Evolutionary conservation across 2,888 invertebrate species (phyloP).

Genomic region (Lycia hirtaria): DNA sequence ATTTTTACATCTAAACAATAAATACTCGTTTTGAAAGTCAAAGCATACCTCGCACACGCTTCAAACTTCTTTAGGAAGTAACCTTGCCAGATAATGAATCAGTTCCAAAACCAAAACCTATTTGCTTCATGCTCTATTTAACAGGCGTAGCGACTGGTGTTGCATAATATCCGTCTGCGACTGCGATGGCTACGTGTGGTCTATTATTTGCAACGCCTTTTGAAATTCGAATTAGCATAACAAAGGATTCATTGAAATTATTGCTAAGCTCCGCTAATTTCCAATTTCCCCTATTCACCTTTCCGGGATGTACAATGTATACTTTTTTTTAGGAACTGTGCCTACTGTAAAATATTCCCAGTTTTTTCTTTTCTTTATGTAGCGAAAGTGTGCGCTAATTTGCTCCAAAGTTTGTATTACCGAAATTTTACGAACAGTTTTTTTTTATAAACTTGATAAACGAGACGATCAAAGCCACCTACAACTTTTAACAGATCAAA

Average conservation of each 20-base stretch:
- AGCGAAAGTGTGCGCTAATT: too few species aligned
- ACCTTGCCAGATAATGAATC: slow-evolving; percentile 23
- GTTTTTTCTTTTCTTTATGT: neutral
- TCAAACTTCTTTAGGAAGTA: slow-evolving; percentile 25
- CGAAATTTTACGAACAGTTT: too few species aligned
- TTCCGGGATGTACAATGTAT: neutral
- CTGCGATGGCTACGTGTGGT: slow-evolving; percentile 16
- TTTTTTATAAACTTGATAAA: too few species aligned
- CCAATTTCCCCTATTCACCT: neutral
- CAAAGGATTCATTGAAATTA: slow-evolving; percentile 5
- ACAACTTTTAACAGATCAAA: too few species aligned
- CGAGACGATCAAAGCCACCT: too few species aligned
- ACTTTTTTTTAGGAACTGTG: neutral
- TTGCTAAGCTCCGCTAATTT: neutral
- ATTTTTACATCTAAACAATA: neutral
- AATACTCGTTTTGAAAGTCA: neutral
- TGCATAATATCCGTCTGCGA: slow-evolving; percentile 31
- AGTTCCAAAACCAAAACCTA: slow-evolving; percentile 28
- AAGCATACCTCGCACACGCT: neutral
- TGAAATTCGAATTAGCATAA: slow-evolving; percentile 18
- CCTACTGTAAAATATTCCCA: neutral
- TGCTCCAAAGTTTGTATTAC: too few species aligned
- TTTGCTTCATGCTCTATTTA: slow-evolving; percentile 35
- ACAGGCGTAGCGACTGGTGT: slow-evolving; percentile 26
- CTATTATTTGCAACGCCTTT: slow-evolving; percentile 24